Conservation (phyloP, 2,797 vertebrate species). For the Sternarchorhynchus goeldii region DNA sequence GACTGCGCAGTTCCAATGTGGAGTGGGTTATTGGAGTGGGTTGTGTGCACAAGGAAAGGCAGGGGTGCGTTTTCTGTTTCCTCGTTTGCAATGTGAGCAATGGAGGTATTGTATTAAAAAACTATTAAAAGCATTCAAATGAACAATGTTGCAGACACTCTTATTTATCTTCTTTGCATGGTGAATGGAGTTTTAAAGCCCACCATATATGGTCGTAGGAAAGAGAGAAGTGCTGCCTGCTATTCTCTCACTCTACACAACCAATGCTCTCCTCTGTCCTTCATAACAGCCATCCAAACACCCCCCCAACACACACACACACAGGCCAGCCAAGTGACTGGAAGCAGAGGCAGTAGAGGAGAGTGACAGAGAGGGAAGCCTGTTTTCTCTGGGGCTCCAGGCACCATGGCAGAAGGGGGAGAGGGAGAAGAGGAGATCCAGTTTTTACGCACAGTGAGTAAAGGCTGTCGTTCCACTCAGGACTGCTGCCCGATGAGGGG, state of each 20-base stretch:
- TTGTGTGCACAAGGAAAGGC: too few relatives aligned
- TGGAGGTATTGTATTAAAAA: too few relatives aligned
- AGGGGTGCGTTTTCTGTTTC: too few relatives aligned
- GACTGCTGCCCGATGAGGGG: neutral
- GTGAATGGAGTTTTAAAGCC: too few relatives aligned
- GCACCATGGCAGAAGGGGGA: constrained; percentile 85
- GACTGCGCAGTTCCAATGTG: too few relatives aligned
- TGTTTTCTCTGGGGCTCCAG: constrained; percentile 2
- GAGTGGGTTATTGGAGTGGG: too few relatives aligned
- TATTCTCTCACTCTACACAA: constrained; percentile 58
- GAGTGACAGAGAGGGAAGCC: constrained; percentile 2
- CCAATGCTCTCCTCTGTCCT: constrained; percentile 52
- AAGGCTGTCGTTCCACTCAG: constrained; percentile 30
- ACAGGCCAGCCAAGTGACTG: constrained; percentile 24
- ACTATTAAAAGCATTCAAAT: too few relatives aligned
- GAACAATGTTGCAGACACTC: too few relatives aligned
- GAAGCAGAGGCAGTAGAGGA: constrained; percentile 25
- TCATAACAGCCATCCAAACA: constrained; percentile 43
- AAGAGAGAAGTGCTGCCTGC: constrained; percentile 62
- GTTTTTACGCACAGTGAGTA: constrained; percentile 90
- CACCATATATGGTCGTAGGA: constrained; percentile 57
- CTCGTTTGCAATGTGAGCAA: too few relatives aligned
- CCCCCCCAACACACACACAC: constrained; percentile 8
- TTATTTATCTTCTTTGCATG: too few relatives aligned
- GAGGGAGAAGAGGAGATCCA: constrained; percentile 93